A percentile compares a stretch with the other conserved stretches of the same genome.
Evolutionary conservation across 2,113 vertebrate species (phyloP).

Genomic region (Stigmatopora argus): DNA sequence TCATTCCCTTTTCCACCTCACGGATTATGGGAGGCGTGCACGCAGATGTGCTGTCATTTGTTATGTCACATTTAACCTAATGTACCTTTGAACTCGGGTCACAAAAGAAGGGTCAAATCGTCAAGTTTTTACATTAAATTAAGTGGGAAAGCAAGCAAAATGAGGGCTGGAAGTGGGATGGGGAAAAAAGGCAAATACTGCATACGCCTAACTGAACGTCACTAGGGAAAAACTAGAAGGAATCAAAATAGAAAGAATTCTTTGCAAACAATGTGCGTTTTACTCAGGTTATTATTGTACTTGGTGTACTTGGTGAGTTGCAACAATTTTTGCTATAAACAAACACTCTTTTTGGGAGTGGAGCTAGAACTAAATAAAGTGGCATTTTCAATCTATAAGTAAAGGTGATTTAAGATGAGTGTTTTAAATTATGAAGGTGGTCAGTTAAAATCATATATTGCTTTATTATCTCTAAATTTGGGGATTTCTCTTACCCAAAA

Average conservation of each 20-base stretch:
- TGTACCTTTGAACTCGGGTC: not conserved
- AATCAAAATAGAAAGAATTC: not conserved
- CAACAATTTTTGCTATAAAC: too few species aligned
- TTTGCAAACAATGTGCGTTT: too few species aligned
- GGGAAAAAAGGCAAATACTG: not conserved
- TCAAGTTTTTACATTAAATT: not conserved
- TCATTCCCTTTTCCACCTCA: slow-evolving; percentile 38
- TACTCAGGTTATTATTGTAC: too few species aligned
- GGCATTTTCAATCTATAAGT: too few species aligned
- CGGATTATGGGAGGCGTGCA: slow-evolving; percentile 35
- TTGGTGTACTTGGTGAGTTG: too few species aligned
- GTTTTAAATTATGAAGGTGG: too few species aligned
- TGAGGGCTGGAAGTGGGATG: not conserved
- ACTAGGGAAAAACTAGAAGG: not conserved
- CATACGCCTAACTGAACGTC: not conserved
- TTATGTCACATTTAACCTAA: not conserved
- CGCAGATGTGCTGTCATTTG: slow-evolving; percentile 22
- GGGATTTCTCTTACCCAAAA: too few species aligned
- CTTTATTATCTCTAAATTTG: too few species aligned
- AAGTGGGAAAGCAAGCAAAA: not conserved
- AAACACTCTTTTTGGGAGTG: too few species aligned
- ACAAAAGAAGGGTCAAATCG: not conserved
- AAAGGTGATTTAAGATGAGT: too few species aligned
- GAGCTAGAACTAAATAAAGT: too few species aligned
- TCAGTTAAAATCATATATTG: too few species aligned